These are phyloP conservation scores for Neoitamus cyanurus DNA, from an alignment of 2,888 invertebrate genomes.

Conservation along the genomic window DNA sequence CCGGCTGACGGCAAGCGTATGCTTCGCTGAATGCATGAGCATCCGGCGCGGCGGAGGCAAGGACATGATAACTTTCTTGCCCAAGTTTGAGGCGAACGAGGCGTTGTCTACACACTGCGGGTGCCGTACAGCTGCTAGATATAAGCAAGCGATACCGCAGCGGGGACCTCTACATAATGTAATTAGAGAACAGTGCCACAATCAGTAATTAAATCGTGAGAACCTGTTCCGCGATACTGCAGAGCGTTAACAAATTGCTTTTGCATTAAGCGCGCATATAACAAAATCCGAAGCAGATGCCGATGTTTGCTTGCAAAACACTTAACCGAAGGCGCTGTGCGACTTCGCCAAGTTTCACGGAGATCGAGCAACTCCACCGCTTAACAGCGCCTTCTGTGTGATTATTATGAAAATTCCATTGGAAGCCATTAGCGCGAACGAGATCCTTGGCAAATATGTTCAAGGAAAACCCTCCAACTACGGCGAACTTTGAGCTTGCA, in stretches of 20 bases:
- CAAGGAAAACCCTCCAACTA: background rate
- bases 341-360: background rate
- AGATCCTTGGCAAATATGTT: background rate
- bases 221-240: background rate
- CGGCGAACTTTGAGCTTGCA: background rate
- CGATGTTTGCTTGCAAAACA: background rate
- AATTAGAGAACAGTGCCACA: constrained; percentile 14
- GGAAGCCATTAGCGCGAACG: background rate
- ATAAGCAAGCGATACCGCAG: background rate
- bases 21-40: background rate
- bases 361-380: background rate
- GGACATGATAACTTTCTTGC: constrained; percentile 9
- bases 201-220: constrained; percentile 35
- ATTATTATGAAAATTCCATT: constrained; percentile 23
- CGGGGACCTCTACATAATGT: background rate
- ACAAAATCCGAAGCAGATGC: background rate
- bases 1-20: background rate
- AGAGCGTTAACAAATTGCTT: constrained; percentile 12
- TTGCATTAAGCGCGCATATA: background rate
- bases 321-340: background rate
- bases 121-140: background rate
- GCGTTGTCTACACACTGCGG: background rate
- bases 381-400: background rate
- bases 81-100: background rate
- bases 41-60: background rate